These are phyloP conservation scores for Helobdella robusta DNA, from an alignment of 2,888 invertebrate genomes.

Conservation along the genomic window DNA sequence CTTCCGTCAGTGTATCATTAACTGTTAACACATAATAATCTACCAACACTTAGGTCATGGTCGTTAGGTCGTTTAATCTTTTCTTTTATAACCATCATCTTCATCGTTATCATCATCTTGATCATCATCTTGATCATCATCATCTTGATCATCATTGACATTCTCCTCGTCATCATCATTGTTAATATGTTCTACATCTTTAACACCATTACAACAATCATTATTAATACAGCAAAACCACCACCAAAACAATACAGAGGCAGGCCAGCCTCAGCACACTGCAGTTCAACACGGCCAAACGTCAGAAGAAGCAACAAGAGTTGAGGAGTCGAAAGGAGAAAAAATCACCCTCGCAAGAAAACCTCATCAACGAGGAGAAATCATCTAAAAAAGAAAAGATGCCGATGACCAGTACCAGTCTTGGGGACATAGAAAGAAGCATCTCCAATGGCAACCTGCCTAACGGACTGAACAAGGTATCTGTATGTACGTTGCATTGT, in stretches of 20 bases:
- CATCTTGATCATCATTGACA: neutral
- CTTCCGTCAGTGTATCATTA: no score
- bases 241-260: no score
- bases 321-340: conserved; percentile 20
- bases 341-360: conserved; percentile 15
- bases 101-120: neutral
- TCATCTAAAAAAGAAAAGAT: conserved; percentile 1
- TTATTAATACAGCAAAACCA: no score
- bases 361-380: conserved; percentile 18
- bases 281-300: conserved; percentile 23
- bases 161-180: neutral
- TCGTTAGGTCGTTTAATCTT: neutral
- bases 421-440: neutral
- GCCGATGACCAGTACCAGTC: neutral
- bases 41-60: neutral
- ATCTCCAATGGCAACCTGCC: conserved; percentile 3
- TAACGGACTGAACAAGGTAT: neutral
- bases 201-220: neutral
- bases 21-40: neutral
- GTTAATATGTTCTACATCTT: neutral
- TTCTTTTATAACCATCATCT: neutral
- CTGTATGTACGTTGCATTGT: neutral
- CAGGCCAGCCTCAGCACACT: conserved; percentile 27
- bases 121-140: neutral
- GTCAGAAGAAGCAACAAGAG: conserved; percentile 17